Evolutionary conservation across 23 tunicate species (phyloP), one percentile per base, ranked within the genome.

Genomic region (Halocynthia aurantium): DNA sequence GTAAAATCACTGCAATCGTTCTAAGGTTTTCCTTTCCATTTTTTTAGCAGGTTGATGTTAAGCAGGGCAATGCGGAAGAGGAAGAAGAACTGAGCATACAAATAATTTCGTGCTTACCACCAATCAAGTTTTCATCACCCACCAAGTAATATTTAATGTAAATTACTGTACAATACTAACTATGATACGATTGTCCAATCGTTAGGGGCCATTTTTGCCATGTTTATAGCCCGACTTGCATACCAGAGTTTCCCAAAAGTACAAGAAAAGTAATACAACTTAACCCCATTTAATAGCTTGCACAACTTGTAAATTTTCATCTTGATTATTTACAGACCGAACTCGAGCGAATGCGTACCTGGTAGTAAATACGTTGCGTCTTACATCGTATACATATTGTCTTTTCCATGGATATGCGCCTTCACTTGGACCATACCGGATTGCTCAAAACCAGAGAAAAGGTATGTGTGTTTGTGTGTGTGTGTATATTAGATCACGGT

Each of bases 401-500:
- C 95, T 7, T 88, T 82, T 55, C 95, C 95, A 7, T 88, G 95
- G 95, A 71, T 83, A 6, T 88, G 95, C 65, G 81, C 81, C 51
- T 88, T 77, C 78, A 88, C 95, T 7, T 88, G 95, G 95, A 83
- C 95, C 7, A 75, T 88, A 21, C 95, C 95, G 7, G 84, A 88
- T 50, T 88, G 95, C 77, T 82, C 84, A 8, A 78, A 82, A 54
- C 77, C 84, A 51, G 78, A 82, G 51, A 88, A 67, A 54, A 88
- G 76, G 95, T 88, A 72, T 50, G 70, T 7, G 9, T 51, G 11
- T 31, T 18, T 49, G n/a, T n/a, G n/a, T n/a, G n/a, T n/a, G n/a
- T n/a, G n/a, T n/a, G n/a, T n/a, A n/a, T n/a, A n/a, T n/a, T n/a
- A n/a, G n/a, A n/a, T n/a, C n/a, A n/a, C n/a, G n/a, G n/a, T n/a